These are phyloP conservation scores for Drosophila multiciliata DNA, from an alignment of 2,888 invertebrate genomes.

Conservation along the genomic window DNA sequence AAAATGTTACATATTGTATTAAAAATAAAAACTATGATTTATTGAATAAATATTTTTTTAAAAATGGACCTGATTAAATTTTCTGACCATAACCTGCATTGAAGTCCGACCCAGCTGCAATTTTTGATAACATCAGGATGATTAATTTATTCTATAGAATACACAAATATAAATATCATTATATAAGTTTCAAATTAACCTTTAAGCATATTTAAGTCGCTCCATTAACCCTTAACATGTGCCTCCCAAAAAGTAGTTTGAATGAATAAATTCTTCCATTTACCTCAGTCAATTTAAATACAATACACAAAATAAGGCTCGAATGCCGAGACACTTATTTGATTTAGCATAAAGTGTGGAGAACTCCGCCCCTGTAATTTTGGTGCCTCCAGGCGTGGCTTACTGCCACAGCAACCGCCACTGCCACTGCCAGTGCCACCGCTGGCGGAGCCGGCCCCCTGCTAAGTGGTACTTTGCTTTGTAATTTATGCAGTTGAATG, in stretches of 20 bases:
- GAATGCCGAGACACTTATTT: slow-evolving; percentile 57
- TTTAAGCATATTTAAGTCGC: not conserved
- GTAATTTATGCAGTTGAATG: slow-evolving; percentile 76
- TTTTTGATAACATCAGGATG: not conserved
- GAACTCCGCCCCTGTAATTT: slow-evolving; percentile 55
- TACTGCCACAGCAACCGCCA: slow-evolving; percentile 7
- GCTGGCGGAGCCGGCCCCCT: slow-evolving; percentile 19
- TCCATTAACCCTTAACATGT: slow-evolving; percentile 22
- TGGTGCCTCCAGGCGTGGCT: slow-evolving; percentile 45
- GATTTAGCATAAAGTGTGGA: slow-evolving; percentile 65
- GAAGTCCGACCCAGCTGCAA: not conserved
- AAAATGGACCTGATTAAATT: not conserved
- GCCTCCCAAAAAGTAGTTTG: slow-evolving; percentile 20
- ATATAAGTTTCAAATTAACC: not conserved
- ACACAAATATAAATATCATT: not conserved
- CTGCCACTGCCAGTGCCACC: slow-evolving; percentile 6
- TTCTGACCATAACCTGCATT: not conserved
- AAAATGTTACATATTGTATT: not conserved
- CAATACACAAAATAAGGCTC: slow-evolving; percentile 34
- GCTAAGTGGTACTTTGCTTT: slow-evolving; percentile 70
- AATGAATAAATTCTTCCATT: slow-evolving; percentile 31
- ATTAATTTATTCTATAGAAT: too few relatives aligned
- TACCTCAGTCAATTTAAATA: slow-evolving; percentile 51
- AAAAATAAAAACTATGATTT: not conserved
- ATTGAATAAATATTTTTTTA: not conserved